Evolutionary conservation across 1,140 invertebrate species (phyloP).

Genomic region (Drosophila ficusphila): DNA sequence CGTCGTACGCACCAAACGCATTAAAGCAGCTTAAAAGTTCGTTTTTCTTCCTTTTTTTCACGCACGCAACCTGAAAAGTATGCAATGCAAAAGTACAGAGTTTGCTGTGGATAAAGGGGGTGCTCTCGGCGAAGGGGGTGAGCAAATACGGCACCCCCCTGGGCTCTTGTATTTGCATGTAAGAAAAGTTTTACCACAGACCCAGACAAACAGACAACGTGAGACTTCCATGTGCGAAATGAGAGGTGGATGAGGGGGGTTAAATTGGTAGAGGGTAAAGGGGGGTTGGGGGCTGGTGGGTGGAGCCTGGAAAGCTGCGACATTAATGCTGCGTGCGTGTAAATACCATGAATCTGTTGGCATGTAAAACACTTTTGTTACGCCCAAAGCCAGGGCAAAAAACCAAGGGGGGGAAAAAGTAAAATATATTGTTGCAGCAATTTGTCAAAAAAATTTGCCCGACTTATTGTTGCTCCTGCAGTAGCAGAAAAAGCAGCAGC

Average conservation of each 20-base stretch:
- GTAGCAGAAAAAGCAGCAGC: neutral
- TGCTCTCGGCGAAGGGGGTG: neutral
- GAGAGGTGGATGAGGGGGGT: neutral
- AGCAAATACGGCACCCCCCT: conserved; percentile 38
- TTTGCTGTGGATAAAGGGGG: neutral
- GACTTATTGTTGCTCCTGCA: conserved; percentile 58
- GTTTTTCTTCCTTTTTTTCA: conserved; percentile 42
- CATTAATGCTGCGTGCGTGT: conserved; percentile 80
- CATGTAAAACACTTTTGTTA: conserved; percentile 81
- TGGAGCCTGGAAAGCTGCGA: conserved; percentile 51
- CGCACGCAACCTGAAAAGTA: conserved; percentile 75
- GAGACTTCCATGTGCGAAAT: conserved; percentile 54
- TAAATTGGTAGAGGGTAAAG: too few species aligned
- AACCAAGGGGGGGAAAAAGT: conserved; percentile 43
- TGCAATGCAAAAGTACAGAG: conserved; percentile 64
- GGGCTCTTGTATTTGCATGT: conserved; percentile 61
- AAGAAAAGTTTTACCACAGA: conserved; percentile 77
- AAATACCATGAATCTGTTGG: conserved; percentile 82
- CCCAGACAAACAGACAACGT: conserved; percentile 79
- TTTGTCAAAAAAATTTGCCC: conserved; percentile 79
- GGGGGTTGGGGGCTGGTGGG: neutral
- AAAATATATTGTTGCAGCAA: conserved; percentile 74
- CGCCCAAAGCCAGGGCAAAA: conserved; percentile 67
- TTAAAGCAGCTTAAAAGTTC: conserved; percentile 79
- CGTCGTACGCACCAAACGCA: conserved; percentile 73